Base-by-base conservation (phyloP, 2,797 vertebrate genomes). In the Chanos chanos region DNA sequence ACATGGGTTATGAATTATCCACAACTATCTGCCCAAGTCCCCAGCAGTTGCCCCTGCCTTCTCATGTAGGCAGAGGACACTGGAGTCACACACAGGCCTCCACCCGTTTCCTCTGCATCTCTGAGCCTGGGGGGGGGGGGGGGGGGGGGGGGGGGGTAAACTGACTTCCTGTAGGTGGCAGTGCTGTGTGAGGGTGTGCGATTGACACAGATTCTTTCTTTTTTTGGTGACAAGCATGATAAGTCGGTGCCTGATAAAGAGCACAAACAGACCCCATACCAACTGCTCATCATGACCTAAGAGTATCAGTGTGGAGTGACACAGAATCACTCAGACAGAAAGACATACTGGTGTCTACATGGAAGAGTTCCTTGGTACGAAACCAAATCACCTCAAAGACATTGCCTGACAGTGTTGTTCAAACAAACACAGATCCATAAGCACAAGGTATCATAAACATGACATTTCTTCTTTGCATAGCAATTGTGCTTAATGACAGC, bases 151-250 rank as follows among this genome's bases (percentile, higher is more conserved):
- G 21, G 10, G 15, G 0, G 25, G 45, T 22, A 47, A 18, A 34
- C 41, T 28, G 19, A 59, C 22, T 12, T 75, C 84, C 87, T 84
- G 83, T 66, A 83, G 83, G 80, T 82, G 87, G 85, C 74, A 82
- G 70, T 72, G 72, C 79, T 79, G 81, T 30, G 60, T 48, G 31
- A 41, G 40, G 4, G 37, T 30, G n/a, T n/a, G n/a, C n/a, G n/a
- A n/a, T 54, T 18, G 27, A 28, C 21, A 27, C 30, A n/a, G 40
- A 60, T 49, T 39, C 16, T 39, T 24, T 13, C n/a, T n/a, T n/a
- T n/a, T n/a, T n/a, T n/a, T n/a, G n/a, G n/a, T n/a, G n/a, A n/a
- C n/a, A n/a, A n/a, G n/a, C n/a, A n/a, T n/a, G n/a, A n/a, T n/a
- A n/a, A n/a, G n/a, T n/a, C n/a, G n/a, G n/a, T n/a, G n/a, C n/a